Evolutionary conservation across 2,888 invertebrate genomes (phyloP).

Genomic region (Frankliniella intonsa): DNA sequence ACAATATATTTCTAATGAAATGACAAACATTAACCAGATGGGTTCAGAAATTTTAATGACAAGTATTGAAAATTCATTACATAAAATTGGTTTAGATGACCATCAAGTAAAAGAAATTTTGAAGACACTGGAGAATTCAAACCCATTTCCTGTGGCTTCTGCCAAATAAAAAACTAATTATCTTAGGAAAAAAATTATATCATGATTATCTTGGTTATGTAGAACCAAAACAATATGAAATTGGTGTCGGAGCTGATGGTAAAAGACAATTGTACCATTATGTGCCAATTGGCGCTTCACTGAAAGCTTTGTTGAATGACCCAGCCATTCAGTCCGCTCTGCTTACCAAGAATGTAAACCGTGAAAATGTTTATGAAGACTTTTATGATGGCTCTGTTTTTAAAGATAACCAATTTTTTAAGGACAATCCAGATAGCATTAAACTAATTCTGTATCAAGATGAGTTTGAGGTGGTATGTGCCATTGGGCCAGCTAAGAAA

Average conservation of each 20-base stretch:
- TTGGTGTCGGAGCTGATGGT: neutral
- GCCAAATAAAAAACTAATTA: too few relatives aligned
- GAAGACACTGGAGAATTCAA: too few relatives aligned
- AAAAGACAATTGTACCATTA: neutral
- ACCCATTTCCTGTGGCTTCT: too few relatives aligned
- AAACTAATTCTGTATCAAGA: neutral
- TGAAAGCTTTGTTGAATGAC: too few relatives aligned
- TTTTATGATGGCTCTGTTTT: neutral
- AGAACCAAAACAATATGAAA: neutral
- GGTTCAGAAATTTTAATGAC: too few relatives aligned
- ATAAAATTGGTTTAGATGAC: too few relatives aligned
- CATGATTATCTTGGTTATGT: neutral
- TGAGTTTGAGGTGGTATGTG: neutral
- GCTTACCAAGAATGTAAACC: neutral
- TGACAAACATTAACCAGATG: neutral
- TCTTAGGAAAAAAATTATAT: too few relatives aligned
- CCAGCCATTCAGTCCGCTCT: too few relatives aligned
- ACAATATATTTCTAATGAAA: neutral
- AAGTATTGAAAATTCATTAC: too few relatives aligned
- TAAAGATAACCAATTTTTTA: neutral
- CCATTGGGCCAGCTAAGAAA: neutral
- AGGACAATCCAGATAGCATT: neutral
- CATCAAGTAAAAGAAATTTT: too few relatives aligned
- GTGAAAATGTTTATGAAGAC: neutral
- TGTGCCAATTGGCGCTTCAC: neutral